Percentiles rank a stretch among this genome's conserved stretches.
These are phyloP conservation scores for Amphiura filiformis DNA, from an alignment of 35 echinoderm and acorn worm species.

Conservation along the genomic window DNA sequence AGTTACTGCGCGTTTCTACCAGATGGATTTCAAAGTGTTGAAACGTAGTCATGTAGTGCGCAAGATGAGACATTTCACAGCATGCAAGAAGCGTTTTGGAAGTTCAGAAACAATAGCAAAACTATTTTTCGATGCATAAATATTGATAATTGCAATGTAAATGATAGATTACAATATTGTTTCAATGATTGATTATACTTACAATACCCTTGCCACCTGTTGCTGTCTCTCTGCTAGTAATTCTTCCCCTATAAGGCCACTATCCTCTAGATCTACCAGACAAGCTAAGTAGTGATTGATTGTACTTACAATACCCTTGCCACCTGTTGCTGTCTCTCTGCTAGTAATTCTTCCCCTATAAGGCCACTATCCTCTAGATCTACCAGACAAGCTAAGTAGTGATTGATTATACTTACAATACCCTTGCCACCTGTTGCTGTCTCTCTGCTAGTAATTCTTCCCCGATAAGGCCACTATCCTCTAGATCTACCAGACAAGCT, in stretches of 20 bases:
- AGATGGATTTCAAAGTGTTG: too few relatives aligned
- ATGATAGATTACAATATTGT: too few relatives aligned
- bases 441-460: conserved; percentile 4
- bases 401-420: background rate
- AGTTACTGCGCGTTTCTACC: too few relatives aligned
- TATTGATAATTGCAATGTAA: too few relatives aligned
- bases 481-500: background rate
- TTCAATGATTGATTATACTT: too few relatives aligned
- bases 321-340: too few relatives aligned
- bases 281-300: background rate
- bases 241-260: background rate
- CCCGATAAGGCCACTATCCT: background rate
- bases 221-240: background rate
- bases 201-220: background rate
- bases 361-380: background rate
- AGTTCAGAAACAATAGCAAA: too few relatives aligned
- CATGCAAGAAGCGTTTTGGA: too few relatives aligned
- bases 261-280: background rate
- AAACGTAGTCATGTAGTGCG: too few relatives aligned
- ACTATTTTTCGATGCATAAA: too few relatives aligned
- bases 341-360: background rate
- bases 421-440: background rate
- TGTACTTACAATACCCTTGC: background rate
- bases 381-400: background rate
- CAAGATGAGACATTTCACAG: too few relatives aligned